Evolutionary conservation across 2,113 vertebrate species (phyloP), one percentile per base, ranked within the genome.

Genomic region (Vulpes lagopus): DNA sequence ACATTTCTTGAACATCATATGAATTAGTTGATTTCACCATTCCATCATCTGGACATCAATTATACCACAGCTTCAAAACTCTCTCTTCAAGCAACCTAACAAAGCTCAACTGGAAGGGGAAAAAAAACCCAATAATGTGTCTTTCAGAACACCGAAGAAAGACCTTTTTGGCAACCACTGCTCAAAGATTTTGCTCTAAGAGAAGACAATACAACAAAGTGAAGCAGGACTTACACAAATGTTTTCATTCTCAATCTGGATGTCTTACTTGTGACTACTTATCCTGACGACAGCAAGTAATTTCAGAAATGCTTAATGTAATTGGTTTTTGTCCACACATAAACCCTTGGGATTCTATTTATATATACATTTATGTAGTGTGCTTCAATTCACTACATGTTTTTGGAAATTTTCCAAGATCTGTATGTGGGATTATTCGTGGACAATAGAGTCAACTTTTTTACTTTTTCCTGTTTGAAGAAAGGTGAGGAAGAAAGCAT

Each of bases 191-290:
- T 96, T 96, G 84, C 43, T 94, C 82, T 94, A 14, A 94, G 80
- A 94, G 57, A 96, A 81, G 85, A 97, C 85, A 93, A 90, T 55
- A 51, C 55, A 94, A 91, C 51, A 69, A 95, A 94, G 59, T 55
- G 14, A 97, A 43, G 55, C 43, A 94, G 60, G 78, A 73, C 27
- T 93, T 65, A 30, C 27, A 92, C 74, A 96, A 96, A 92, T 3
- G 23, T 79, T 91, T 91, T 89, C 71, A 87, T 79, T 97, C 73
- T 96, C 79, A 76, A 71, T 49, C 76, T 85, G 49, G 65, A 84
- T 89, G 35, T 71, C 79, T 96, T 96, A 78, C 65, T 91, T 96
- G 65, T 96, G 94, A 96, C 65, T 60, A 96, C 25, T 91, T 96
- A 89, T 55, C 55, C 51, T 94, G 64, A 91, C 43, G 96, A 95